Conservation (phyloP, 1,140 invertebrate species). For the Micrasema minimum region DNA sequence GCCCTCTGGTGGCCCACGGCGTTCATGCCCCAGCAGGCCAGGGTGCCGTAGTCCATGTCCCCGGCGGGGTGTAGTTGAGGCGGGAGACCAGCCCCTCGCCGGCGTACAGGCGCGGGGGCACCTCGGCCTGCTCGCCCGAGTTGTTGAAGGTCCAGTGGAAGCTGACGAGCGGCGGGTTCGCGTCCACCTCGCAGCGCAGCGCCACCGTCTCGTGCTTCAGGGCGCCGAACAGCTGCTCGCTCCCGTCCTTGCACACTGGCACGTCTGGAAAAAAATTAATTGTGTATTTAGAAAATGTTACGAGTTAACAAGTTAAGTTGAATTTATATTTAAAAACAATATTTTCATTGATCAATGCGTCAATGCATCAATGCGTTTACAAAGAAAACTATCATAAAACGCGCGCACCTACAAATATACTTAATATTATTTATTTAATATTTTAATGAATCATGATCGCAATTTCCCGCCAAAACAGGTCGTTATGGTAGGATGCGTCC, state of each 20-base stretch:
- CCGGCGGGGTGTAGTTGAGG: constrained; percentile 86
- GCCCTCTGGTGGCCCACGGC: constrained; percentile 82
- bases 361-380: too few relatives aligned
- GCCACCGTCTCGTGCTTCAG: constrained; percentile 86
- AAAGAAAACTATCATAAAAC: too few relatives aligned
- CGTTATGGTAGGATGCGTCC: too few relatives aligned
- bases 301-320: too few relatives aligned
- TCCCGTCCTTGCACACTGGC: constrained; percentile 81
- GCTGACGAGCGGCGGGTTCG: constrained; percentile 81
- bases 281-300: too few relatives aligned
- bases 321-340: too few relatives aligned
- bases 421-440: too few relatives aligned
- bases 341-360: too few relatives aligned
- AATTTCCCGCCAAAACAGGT: too few relatives aligned
- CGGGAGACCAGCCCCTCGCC: constrained; percentile 76
- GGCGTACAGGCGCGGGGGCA: constrained; percentile 71
- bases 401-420: too few relatives aligned
- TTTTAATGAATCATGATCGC: too few relatives aligned
- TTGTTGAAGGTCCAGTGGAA: constrained; percentile 93
- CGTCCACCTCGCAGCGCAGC: constrained; percentile 85
- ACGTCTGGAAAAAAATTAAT: constrained; percentile 73
- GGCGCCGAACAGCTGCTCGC: constrained; percentile 83
- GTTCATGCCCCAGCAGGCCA: constrained; percentile 87
- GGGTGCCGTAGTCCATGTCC: constrained; percentile 88
- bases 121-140: constrained; percentile 82